phyloP scores from a whole-genome alignment of 2,888 invertebrate species.

The Agriopis leucophaearia region DNA sequence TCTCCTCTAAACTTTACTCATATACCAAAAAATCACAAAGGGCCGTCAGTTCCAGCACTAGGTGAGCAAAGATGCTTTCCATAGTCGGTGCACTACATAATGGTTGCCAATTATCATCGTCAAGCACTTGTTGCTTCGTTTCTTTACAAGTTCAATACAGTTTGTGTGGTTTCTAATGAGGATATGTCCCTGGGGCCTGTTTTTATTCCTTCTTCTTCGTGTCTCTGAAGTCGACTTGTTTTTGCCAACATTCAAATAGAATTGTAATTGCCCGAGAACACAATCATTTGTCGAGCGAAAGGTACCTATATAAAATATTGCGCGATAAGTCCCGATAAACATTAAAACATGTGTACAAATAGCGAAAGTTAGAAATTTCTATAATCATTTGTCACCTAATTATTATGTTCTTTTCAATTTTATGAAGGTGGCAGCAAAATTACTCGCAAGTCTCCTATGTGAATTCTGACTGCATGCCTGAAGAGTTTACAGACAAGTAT shows the following conservation, averaged over 20 bases:
- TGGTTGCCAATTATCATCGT: conserved; percentile 64
- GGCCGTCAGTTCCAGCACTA: conserved; percentile 37
- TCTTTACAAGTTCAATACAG: conserved; percentile 51
- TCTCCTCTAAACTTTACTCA: not conserved
- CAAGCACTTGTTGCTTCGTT: conserved; percentile 60
- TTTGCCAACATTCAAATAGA: not conserved
- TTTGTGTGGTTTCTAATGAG: conserved; percentile 34
- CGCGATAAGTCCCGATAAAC: too few relatives aligned
- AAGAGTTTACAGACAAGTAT: not conserved
- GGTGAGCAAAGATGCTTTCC: conserved; percentile 60
- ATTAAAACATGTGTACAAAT: too few relatives aligned
- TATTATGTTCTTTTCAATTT: not conserved
- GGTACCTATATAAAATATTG: too few relatives aligned
- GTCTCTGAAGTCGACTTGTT: not conserved
- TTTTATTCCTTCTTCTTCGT: conserved; percentile 2
- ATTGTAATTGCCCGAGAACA: not conserved
- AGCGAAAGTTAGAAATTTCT: too few relatives aligned
- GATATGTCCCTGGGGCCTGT: not conserved
- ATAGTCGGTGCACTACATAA: conserved; percentile 62
- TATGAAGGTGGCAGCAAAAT: not conserved
- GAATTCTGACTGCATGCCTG: not conserved
- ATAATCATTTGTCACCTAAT: not conserved
- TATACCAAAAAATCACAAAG: conserved; percentile 7
- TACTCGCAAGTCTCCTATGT: not conserved
- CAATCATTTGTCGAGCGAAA: not conserved